Percentiles rank a stretch among this genome's conserved stretches.
These are phyloP conservation scores for Uloborus plumipes DNA, from an alignment of 2,888 invertebrate genomes.

Conservation along the genomic window DNA sequence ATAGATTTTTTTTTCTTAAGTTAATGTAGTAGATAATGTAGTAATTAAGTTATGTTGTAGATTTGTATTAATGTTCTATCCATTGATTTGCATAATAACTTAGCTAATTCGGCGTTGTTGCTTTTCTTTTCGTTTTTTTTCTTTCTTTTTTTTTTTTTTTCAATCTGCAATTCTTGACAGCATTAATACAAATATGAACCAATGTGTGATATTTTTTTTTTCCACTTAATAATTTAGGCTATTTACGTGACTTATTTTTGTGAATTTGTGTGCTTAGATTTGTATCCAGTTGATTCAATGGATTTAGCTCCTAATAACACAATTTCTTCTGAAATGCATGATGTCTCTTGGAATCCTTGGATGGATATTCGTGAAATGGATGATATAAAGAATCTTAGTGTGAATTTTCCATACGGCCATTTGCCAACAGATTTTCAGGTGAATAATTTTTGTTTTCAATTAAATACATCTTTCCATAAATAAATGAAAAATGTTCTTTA, in stretches of 20 bases:
- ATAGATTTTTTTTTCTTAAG: no score
- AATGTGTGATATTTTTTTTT: not conserved
- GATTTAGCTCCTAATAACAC: constrained; percentile 70
- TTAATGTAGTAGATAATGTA: no score
- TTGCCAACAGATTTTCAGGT: constrained; percentile 76
- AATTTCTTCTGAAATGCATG: constrained; percentile 78
- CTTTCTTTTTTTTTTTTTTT: no score
- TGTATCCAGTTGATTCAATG: constrained; percentile 79
- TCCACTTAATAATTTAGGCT: not conserved
- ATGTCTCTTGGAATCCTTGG: constrained; percentile 91
- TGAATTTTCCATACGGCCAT: constrained; percentile 86
- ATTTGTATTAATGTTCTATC: no score
- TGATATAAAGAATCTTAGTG: constrained; percentile 80
- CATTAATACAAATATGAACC: not conserved
- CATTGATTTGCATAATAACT: no score
- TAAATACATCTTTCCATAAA: not conserved
- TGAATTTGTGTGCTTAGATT: constrained; percentile 72
- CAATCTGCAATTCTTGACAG: not conserved
- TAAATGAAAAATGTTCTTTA: not conserved
- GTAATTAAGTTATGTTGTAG: no score
- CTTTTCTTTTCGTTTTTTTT: no score
- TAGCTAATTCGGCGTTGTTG: no score
- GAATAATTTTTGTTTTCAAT: not conserved
- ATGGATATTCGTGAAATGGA: constrained; percentile 83
- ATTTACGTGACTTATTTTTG: not conserved